These are phyloP conservation scores for Brachypteracias leptosomus DNA, from an alignment of 2,113 vertebrate genomes.

Conservation along the genomic window DNA sequence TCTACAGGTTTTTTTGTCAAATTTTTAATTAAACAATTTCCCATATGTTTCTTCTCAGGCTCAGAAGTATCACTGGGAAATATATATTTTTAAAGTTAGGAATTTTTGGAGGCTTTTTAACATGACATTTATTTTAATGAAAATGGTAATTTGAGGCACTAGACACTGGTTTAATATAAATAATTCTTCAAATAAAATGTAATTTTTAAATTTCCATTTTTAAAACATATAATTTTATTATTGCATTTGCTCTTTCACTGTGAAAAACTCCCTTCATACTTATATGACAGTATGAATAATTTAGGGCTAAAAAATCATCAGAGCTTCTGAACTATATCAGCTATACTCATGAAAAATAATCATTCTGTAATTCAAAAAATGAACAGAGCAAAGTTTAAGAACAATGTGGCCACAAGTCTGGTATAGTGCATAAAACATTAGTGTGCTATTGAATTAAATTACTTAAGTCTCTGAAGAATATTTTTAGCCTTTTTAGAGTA, in stretches of 20 bases:
- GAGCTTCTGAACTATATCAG: background rate
- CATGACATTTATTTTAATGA: background rate
- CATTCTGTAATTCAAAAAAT: background rate
- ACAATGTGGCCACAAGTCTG: background rate
- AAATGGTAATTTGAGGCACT: background rate
- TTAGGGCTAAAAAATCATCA: background rate
- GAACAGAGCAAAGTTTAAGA: background rate
- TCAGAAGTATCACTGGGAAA: background rate
- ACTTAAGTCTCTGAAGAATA: background rate
- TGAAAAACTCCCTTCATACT: background rate
- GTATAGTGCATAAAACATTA: background rate
- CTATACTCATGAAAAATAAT: background rate
- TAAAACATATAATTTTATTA: background rate
- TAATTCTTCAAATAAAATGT: background rate
- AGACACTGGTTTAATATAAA: background rate
- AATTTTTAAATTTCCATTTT: background rate
- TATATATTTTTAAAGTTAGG: background rate
- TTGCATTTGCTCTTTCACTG: background rate
- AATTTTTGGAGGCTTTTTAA: background rate
- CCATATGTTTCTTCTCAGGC: background rate
- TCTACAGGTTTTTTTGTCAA: background rate
- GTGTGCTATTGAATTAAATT: background rate
- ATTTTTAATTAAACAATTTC: background rate
- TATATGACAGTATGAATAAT: background rate
- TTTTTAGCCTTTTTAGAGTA: background rate